phyloP scores from a whole-genome alignment of 2,888 invertebrate genomes.

The Philhelius pedissequus region DNA sequence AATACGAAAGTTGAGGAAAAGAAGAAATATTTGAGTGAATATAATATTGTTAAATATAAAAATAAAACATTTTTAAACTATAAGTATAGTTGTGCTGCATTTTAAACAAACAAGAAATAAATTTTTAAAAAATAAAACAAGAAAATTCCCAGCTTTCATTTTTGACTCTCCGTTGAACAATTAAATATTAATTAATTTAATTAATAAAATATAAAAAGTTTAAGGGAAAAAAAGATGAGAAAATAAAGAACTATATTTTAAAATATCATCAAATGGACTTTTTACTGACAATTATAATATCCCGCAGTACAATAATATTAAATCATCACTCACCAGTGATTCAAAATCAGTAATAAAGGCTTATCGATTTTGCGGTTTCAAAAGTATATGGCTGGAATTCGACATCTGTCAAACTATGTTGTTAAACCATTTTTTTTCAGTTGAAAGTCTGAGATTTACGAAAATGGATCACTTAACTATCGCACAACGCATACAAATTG shows the following conservation, averaged over 20 bases:
- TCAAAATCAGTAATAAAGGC: too few relatives aligned
- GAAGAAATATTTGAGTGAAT: slow-evolving; percentile 26
- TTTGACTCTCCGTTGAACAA: slow-evolving; percentile 55
- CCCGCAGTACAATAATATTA: too few relatives aligned
- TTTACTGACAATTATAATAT: neutral
- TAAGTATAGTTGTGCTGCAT: slow-evolving; percentile 66
- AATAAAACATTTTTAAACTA: slow-evolving; percentile 30
- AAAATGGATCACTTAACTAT: too few relatives aligned
- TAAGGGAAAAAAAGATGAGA: slow-evolving; percentile 53
- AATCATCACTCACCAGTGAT: too few relatives aligned
- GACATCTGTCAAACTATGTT: too few relatives aligned
- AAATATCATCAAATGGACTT: neutral
- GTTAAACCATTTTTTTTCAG: too few relatives aligned
- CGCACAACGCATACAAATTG: too few relatives aligned
- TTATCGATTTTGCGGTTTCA: too few relatives aligned
- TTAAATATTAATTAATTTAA: slow-evolving; percentile 53
- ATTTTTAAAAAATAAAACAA: slow-evolving; percentile 32
- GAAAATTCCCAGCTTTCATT: slow-evolving; percentile 54
- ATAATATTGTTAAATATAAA: slow-evolving; percentile 50
- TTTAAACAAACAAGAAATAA: slow-evolving; percentile 53
- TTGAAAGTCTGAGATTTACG: too few relatives aligned
- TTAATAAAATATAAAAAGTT: slow-evolving; percentile 38
- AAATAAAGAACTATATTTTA: slow-evolving; percentile 68
- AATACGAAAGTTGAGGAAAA: neutral
- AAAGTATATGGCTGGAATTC: too few relatives aligned